Percentiles rank a stretch among this genome's conserved stretches.
These are phyloP conservation scores for Strix uralensis DNA, from an alignment of 2,113 vertebrate species.

Conservation along the genomic window DNA sequence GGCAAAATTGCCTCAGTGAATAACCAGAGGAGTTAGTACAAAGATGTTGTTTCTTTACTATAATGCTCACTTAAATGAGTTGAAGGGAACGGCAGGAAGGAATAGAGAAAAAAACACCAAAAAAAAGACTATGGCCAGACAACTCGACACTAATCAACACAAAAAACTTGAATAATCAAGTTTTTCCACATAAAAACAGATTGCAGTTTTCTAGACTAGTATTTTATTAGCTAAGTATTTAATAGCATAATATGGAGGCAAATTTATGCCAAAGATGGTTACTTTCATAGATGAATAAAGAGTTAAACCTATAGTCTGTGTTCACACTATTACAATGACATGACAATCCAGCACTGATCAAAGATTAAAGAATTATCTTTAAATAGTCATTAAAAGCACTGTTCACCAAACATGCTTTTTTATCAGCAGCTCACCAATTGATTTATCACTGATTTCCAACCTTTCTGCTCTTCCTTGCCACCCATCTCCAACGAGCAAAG, in stretches of 20 bases:
- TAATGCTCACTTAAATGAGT: background rate
- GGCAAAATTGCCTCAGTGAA: slow-evolving; percentile 55
- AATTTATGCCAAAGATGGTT: slow-evolving; percentile 12
- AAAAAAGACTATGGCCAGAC: background rate
- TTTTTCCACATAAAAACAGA: slow-evolving; percentile 15
- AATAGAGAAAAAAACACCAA: background rate
- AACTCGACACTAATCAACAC: slow-evolving; percentile 22
- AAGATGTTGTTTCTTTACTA: slow-evolving; percentile 17
- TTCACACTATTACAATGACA: slow-evolving; percentile 35
- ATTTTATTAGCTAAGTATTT: slow-evolving; percentile 33
- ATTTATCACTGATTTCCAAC: slow-evolving; percentile 1
- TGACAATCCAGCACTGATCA: slow-evolving; percentile 45
- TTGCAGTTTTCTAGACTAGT: slow-evolving; percentile 41
- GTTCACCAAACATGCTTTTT: background rate
- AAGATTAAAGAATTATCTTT: slow-evolving; percentile 29
- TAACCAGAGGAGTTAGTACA: slow-evolving; percentile 42
- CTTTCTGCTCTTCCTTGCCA: background rate
- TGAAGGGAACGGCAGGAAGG: background rate
- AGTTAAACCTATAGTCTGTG: slow-evolving; percentile 13
- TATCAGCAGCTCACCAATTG: background rate
- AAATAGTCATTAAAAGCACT: slow-evolving; percentile 35
- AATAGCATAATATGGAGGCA: slow-evolving; percentile 31
- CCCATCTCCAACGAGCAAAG: background rate
- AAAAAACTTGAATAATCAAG: slow-evolving; percentile 32
- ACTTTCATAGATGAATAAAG: slow-evolving; percentile 35